phyloP scores from a whole-genome alignment of 2,113 vertebrate species.

The Ophiodon elongatus region DNA sequence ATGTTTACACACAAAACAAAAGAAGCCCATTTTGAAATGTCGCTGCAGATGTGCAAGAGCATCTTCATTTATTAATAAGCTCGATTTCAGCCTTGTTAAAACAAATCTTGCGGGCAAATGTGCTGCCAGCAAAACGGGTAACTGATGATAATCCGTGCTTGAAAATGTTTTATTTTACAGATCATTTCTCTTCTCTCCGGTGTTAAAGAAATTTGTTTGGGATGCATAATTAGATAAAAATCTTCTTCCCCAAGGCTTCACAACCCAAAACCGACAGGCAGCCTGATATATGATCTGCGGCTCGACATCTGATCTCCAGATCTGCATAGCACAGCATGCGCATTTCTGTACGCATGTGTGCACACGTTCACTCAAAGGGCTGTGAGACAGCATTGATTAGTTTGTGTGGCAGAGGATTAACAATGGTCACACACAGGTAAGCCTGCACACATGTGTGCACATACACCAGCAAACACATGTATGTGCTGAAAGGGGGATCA shows the following conservation, averaged over 20 bases:
- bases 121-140: slow-evolving; percentile 1
- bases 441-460: slow-evolving; percentile 13
- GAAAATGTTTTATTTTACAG: slow-evolving; percentile 36
- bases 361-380: slow-evolving; percentile 20
- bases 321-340: slow-evolving; percentile 51
- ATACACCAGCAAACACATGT: slow-evolving; percentile 34
- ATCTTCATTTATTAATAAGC: neutral
- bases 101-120: slow-evolving; percentile 8
- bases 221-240: slow-evolving; percentile 29
- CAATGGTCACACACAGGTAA: slow-evolving; percentile 46
- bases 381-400: slow-evolving; percentile 20
- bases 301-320: slow-evolving; percentile 49
- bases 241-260: slow-evolving; percentile 12
- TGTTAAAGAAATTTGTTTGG: slow-evolving; percentile 34
- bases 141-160: slow-evolving; percentile 23
- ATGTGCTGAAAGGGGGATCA: slow-evolving; percentile 52
- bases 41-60: neutral
- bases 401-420: slow-evolving; percentile 42
- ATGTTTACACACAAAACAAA: neutral
- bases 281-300: slow-evolving; percentile 42
- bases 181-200: slow-evolving; percentile 18
- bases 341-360: slow-evolving; percentile 17
- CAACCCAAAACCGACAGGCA: slow-evolving; percentile 5
- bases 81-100: slow-evolving; percentile 20
- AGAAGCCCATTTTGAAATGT: neutral